Conservation (phyloP, 37 sponge, comb jelly and placozoan genomes). For the Aplysina aerophoba region DNA sequence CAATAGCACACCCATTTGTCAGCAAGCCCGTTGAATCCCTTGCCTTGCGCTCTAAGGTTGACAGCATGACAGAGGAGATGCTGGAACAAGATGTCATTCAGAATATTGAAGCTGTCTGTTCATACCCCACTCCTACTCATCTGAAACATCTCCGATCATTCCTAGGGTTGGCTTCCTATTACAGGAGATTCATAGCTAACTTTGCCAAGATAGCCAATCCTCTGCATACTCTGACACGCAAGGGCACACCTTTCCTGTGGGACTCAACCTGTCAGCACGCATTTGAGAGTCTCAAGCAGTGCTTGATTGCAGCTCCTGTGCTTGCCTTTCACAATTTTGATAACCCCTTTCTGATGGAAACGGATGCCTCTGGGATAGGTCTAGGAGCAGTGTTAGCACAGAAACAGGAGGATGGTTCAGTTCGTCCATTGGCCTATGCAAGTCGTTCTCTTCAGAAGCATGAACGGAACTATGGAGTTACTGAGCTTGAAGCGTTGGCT, state of each 20-base stretch:
- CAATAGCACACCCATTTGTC: slow-evolving; percentile 43
- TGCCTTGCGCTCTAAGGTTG: slow-evolving; percentile 31
- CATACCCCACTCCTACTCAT: slow-evolving; percentile 13
- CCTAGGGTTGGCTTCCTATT: slow-evolving; percentile 40
- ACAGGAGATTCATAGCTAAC: slow-evolving; percentile 2
- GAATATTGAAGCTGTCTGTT: slow-evolving; percentile 30
- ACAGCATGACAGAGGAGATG: slow-evolving; percentile 45
- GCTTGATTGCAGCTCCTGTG: slow-evolving; percentile 35
- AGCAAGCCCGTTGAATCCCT: slow-evolving; percentile 48
- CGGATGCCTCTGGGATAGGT: slow-evolving; percentile 48
- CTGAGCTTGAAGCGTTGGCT: slow-evolving; percentile 52
- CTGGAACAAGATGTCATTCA: slow-evolving; percentile 42
- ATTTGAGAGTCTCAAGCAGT: slow-evolving; percentile 41
- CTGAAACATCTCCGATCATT: slow-evolving; percentile 37
- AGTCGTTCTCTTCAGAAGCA: slow-evolving; percentile 35
- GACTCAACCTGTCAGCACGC: slow-evolving; percentile 31
- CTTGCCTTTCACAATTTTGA: slow-evolving; percentile 45
- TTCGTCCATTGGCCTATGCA: slow-evolving; percentile 42
- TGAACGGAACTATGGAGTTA: slow-evolving; percentile 45
- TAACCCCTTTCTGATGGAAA: slow-evolving; percentile 34
- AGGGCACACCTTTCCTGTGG: slow-evolving; percentile 34
- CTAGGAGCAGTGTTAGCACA: slow-evolving; percentile 55
- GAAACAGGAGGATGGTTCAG: slow-evolving; percentile 20
- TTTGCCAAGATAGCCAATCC: slow-evolving; percentile 31
- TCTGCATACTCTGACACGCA: background rate